These are phyloP conservation scores for Atherinomorus stipes DNA, from an alignment of 2,113 vertebrate species.

Conservation along the genomic window DNA sequence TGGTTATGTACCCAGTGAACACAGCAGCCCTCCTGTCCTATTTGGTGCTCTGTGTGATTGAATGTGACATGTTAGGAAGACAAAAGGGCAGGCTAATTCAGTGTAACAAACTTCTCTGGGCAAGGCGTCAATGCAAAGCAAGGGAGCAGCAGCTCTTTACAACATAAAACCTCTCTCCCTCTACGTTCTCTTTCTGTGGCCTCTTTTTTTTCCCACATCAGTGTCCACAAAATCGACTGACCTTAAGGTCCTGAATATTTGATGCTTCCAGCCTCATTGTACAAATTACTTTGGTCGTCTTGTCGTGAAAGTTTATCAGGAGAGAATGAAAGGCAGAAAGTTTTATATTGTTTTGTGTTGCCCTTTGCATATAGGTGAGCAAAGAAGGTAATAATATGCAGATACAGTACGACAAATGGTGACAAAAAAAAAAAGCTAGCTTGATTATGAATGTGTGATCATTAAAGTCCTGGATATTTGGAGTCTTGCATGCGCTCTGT, in stretches of 20 bases:
- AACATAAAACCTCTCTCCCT: conserved; percentile 67
- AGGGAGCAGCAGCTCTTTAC: conserved; percentile 74
- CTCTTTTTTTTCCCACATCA: conserved; percentile 24
- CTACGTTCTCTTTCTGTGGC: conserved; percentile 47
- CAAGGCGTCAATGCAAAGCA: conserved; percentile 77
- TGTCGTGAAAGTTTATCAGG: conserved; percentile 66
- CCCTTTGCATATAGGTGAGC: conserved; percentile 28
- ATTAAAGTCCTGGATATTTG: conserved; percentile 40
- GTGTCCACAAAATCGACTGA: conserved; percentile 74
- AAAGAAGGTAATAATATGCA: conserved; percentile 3
- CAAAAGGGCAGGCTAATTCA: conserved; percentile 97
- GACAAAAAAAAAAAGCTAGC: conserved; percentile 22
- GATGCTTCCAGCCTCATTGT: conserved; percentile 65
- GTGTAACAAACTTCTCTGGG: conserved; percentile 96
- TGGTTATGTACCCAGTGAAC: conserved; percentile 90
- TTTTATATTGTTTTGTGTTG: conserved; percentile 58
- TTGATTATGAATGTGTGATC: conserved; percentile 22
- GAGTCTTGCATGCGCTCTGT: conserved; percentile 41
- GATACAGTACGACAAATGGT: conserved; percentile 19
- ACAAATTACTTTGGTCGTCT: conserved; percentile 74
- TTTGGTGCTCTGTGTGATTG: conserved; percentile 89
- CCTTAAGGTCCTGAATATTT: conserved; percentile 78
- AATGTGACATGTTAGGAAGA: conserved; percentile 92
- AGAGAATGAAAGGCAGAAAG: conserved; percentile 51
- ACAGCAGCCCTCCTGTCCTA: conserved; percentile 84